These are phyloP conservation scores for Paralvinella palmiformis DNA, from an alignment of 1,140 invertebrate genomes.

Conservation along the genomic window DNA sequence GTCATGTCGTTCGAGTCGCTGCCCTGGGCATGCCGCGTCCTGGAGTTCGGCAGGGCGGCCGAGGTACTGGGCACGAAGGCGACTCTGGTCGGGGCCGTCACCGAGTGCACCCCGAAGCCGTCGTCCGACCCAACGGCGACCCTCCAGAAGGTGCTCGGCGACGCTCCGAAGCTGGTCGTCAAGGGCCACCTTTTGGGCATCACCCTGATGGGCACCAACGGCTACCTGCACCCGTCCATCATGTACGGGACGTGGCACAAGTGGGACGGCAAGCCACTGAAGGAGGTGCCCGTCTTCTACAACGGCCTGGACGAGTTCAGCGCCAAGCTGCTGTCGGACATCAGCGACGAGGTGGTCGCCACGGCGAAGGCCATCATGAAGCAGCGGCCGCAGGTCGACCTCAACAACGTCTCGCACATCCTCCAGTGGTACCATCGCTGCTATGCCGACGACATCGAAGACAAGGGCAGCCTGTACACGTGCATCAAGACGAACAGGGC, in stretches of 20 bases:
- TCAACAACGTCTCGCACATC: slow-evolving; percentile 6
- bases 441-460: slow-evolving; percentile 22
- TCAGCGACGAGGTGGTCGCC: slow-evolving; percentile 13
- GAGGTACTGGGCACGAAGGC: slow-evolving; percentile 1
- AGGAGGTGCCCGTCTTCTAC: slow-evolving; percentile 5
- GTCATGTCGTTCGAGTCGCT: slow-evolving; percentile 6
- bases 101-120: not conserved
- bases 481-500: slow-evolving; percentile 29
- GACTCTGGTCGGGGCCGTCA: not conserved
- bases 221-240: slow-evolving; percentile 7
- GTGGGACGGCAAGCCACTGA: slow-evolving; percentile 10
- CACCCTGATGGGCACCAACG: not conserved
- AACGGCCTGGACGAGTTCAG: not conserved
- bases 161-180: not conserved
- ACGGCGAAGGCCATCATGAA: slow-evolving; percentile 12
- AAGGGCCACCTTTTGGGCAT: not conserved
- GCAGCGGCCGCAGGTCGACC: not conserved
- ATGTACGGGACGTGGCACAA: slow-evolving; percentile 13
- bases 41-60: not conserved
- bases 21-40: slow-evolving; percentile 1
- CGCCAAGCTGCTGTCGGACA: not conserved
- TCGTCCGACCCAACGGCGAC: not conserved
- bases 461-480: slow-evolving; percentile 22
- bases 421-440: not conserved
- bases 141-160: not conserved